Evolutionary conservation across 2,113 vertebrate species (phyloP), one percentile per base, ranked within the genome.

Genomic region (Theropithecus gelada): DNA sequence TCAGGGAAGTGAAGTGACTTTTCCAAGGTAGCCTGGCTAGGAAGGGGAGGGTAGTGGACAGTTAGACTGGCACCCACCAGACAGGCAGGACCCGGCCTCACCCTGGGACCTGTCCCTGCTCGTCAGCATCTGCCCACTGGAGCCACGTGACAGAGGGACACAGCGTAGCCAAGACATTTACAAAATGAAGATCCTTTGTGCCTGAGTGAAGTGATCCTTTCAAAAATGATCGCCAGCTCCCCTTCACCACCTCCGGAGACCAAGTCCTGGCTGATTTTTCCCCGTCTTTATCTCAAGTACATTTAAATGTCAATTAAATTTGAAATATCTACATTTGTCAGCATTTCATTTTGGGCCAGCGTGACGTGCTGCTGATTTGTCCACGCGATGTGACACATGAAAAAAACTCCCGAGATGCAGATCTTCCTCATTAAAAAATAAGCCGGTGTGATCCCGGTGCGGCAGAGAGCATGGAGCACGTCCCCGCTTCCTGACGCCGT

Each of bases 271-370:
- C 98, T 98, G 99, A 98, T 99, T 99, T 99, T 98, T 70, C 94
- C 94, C 96, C 98, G 93, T 98, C 98, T 91, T 98, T 96, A 98
- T 99, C 99, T 99, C 99, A 98, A 98, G 97, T 98, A 98, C 98
- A 98, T 99, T 99, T 99, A 99, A 99, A 99, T 99, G 99, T 99
- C 99, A 99, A 99, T 99, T 99, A 99, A 99, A 99, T 99, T 99
- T 99, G 99, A 99, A 99, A 99, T 99, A 99, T 99, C 99, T 99
- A 99, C 99, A 99, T 99, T 99, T 99, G 99, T 99, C 99, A 99
- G 99, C 99, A 99, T 99, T 99, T 99, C 99, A 99, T 99, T 99
- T 99, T 98, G 98, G 99, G 99, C 98, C 98, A 98, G 98, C 93
- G 94, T 99, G 99, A 99, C 98, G 99, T 99, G 98, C 99, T 72